Evolutionary conservation across 2,797 vertebrate genomes (phyloP).

Genomic region (Typhlichthys subterraneus): DNA sequence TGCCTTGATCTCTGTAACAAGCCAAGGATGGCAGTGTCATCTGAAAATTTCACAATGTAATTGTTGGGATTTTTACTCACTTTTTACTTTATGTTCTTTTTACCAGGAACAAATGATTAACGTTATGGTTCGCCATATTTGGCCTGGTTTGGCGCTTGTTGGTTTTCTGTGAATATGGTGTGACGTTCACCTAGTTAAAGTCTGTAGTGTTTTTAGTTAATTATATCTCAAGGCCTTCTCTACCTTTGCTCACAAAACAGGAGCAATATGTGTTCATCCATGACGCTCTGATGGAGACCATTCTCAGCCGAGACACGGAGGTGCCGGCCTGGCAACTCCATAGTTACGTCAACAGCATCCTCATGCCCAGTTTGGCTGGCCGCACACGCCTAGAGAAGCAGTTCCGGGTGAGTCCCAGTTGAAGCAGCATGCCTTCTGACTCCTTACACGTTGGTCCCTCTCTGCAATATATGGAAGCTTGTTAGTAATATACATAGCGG

Average conservation of each 20-base stretch:
- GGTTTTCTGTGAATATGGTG: too few relatives aligned
- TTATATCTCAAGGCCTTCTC: neutral
- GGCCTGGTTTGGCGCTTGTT: too few relatives aligned
- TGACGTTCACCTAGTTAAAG: too few relatives aligned
- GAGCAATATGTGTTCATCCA: constrained; percentile 99
- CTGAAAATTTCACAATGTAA: too few relatives aligned
- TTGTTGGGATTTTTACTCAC: too few relatives aligned
- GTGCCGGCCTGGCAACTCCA: constrained; percentile 92
- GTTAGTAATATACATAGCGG: constrained; percentile 25
- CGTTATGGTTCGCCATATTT: too few relatives aligned
- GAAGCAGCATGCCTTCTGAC: constrained; percentile 24
- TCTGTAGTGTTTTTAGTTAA: too few relatives aligned
- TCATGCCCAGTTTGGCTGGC: constrained; percentile 87
- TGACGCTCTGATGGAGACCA: constrained; percentile 95
- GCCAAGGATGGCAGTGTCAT: too few relatives aligned
- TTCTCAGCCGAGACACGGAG: constrained; percentile 94
- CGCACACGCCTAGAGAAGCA: constrained; percentile 94
- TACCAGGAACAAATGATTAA: too few relatives aligned
- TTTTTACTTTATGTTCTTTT: too few relatives aligned
- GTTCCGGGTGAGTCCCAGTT: constrained; percentile 85
- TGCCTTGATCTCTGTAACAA: too few relatives aligned
- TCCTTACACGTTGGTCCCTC: constrained; percentile 2
- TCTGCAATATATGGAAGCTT: constrained; percentile 33
- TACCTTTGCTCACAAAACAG: constrained; percentile 56
- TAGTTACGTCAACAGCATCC: constrained; percentile 92